These are phyloP conservation scores for Harpegnathos saltator DNA, from an alignment of 1,140 invertebrate species.

Conservation along the genomic window DNA sequence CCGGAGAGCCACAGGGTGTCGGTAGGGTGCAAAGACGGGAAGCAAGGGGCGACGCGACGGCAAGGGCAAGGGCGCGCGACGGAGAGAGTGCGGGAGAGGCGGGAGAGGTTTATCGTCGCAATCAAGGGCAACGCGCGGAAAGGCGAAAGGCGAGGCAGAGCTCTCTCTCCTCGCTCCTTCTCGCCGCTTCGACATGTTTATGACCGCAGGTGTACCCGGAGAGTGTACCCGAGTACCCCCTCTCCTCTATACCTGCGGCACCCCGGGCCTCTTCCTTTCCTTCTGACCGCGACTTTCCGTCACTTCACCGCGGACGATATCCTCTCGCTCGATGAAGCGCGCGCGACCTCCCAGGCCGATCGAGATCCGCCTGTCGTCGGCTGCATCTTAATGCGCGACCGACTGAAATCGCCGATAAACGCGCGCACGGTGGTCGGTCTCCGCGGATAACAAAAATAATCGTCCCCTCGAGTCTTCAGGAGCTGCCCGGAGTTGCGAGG, in stretches of 20 bases:
- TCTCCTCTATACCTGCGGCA: conserved; percentile 6
- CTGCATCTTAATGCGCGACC: background rate
- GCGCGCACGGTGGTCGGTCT: too few species aligned
- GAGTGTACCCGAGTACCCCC: too few species aligned
- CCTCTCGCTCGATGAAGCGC: too few species aligned
- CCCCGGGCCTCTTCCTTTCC: too few species aligned
- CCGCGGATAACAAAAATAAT: background rate
- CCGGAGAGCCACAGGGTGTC: conserved; percentile 3
- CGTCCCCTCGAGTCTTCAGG: background rate
- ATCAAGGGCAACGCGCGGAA: conserved; percentile 74
- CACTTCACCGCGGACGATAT: conserved; percentile 26
- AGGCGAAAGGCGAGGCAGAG: conserved; percentile 59
- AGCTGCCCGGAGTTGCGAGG: background rate
- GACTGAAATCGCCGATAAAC: background rate
- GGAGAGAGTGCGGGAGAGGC: conserved; percentile 29
- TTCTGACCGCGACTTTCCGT: background rate
- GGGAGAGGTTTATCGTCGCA: conserved; percentile 68
- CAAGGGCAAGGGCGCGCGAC: background rate
- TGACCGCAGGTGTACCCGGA: conserved; percentile 69
- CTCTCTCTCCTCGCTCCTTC: conserved; percentile 59
- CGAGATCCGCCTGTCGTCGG: too few species aligned
- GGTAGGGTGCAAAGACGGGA: background rate
- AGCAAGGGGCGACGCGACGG: too few species aligned
- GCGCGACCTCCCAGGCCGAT: too few species aligned
- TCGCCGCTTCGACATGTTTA: conserved; percentile 74